phyloP scores from a whole-genome alignment of 2,797 vertebrate genomes.

The Pipistrellus kuhlii region DNA sequence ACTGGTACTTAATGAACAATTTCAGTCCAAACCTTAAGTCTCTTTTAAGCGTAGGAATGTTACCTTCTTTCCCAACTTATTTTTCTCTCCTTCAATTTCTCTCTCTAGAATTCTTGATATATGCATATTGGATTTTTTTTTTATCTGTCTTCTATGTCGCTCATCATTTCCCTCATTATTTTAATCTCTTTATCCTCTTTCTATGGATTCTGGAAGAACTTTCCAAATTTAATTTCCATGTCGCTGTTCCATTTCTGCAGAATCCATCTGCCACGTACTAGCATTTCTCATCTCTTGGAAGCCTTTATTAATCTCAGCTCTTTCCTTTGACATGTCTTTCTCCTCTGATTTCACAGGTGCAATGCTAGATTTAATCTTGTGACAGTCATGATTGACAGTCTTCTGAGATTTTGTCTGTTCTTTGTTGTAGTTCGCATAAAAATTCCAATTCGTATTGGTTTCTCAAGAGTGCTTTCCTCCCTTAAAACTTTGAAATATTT shows the following conservation, averaged over 20 bases:
- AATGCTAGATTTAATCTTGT: not conserved
- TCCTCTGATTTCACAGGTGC: not conserved
- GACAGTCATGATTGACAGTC: not conserved
- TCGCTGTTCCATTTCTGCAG: not conserved
- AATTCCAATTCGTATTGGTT: constrained; percentile 30
- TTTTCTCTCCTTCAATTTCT: not conserved
- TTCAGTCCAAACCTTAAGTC: not conserved
- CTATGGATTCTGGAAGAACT: constrained; percentile 31
- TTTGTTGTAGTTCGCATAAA: not conserved
- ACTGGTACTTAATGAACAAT: not conserved
- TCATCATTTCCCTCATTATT: constrained; percentile 32
- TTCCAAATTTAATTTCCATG: constrained; percentile 1
- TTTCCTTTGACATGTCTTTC: not conserved
- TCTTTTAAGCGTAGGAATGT: constrained; percentile 12
- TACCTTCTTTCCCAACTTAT: not conserved
- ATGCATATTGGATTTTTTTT: not conserved
- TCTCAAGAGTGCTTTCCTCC: not conserved
- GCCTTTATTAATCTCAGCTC: not conserved
- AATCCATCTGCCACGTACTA: not conserved
- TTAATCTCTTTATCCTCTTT: constrained; percentile 48
- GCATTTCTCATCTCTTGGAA: not conserved
- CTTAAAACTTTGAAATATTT: not conserved
- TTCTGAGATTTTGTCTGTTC: not conserved
- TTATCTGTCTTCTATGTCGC: not conserved
- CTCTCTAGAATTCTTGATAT: constrained; percentile 28